Conservation (phyloP, 2,113 vertebrate species). For the Dromaius novaehollandiae region DNA sequence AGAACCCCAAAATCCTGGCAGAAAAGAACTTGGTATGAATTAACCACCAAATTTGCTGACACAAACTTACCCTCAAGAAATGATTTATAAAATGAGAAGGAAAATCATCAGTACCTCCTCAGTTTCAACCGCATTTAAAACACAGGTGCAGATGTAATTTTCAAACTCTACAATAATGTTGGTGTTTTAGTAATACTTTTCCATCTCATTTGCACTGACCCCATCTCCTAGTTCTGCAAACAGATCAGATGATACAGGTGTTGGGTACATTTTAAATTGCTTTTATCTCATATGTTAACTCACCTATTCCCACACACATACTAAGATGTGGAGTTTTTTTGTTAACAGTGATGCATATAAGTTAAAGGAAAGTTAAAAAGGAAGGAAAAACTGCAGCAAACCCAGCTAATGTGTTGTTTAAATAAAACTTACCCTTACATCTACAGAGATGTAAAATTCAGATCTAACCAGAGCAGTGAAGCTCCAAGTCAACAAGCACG, state of each 20-base stretch:
- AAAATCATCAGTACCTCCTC: background rate
- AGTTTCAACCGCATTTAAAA: conserved; percentile 30
- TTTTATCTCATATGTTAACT: background rate
- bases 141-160: background rate
- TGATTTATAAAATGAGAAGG: background rate
- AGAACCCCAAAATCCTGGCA: background rate
- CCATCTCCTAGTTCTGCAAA: background rate
- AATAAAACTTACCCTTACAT: background rate
- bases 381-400: background rate
- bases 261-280: background rate
- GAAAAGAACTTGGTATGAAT: background rate
- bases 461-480: background rate
- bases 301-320: background rate
- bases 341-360: background rate
- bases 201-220: background rate
- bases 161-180: background rate
- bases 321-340: background rate
- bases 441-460: background rate
- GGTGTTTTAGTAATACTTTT: conserved; percentile 19
- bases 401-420: background rate
- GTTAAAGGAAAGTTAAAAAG: background rate
- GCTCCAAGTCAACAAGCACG: background rate
- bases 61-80: background rate
- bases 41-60: background rate
- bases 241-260: background rate